Evolutionary conservation across 2,888 invertebrate species (phyloP).

Genomic region (Hirtodrosophila trivittata): DNA sequence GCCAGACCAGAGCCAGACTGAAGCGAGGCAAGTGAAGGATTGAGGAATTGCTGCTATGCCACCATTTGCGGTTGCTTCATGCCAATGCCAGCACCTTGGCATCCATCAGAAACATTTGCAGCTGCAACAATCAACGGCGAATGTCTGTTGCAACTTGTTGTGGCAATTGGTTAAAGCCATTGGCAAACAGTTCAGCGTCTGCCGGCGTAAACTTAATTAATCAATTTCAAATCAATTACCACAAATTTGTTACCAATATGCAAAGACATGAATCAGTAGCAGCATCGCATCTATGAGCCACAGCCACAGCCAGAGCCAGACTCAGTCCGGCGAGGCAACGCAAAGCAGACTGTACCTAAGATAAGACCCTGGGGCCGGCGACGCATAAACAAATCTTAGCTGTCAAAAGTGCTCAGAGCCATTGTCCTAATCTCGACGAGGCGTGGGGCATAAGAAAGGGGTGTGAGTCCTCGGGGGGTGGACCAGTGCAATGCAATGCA

Average conservation of each 20-base stretch:
- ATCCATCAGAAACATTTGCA: slow-evolving; percentile 17
- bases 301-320: neutral
- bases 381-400: slow-evolving; percentile 79
- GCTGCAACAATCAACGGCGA: slow-evolving; percentile 15
- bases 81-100: slow-evolving; percentile 34
- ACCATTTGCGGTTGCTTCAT: slow-evolving; percentile 64
- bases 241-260: slow-evolving; percentile 81
- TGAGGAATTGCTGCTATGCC: slow-evolving; percentile 31
- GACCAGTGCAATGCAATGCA: slow-evolving; percentile 9
- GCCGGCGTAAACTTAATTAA: slow-evolving; percentile 68
- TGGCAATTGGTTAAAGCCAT: slow-evolving; percentile 42
- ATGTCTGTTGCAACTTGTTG: slow-evolving; percentile 2
- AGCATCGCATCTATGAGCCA: neutral
- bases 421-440: slow-evolving; percentile 77
- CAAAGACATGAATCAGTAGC: slow-evolving; percentile 74
- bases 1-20: slow-evolving; percentile 3
- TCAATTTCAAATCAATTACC: slow-evolving; percentile 81
- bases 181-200: slow-evolving; percentile 37
- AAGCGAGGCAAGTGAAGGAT: slow-evolving; percentile 9
- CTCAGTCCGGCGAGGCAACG: neutral
- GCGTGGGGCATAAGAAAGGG: neutral
- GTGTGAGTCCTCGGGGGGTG: neutral
- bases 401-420: slow-evolving; percentile 81
- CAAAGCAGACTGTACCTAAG: slow-evolving; percentile 35
- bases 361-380: slow-evolving; percentile 51